Evolutionary conservation across 1,140 invertebrate species (phyloP), one percentile per base, ranked within the genome.

Genomic region (Procambarus virginalis): DNA sequence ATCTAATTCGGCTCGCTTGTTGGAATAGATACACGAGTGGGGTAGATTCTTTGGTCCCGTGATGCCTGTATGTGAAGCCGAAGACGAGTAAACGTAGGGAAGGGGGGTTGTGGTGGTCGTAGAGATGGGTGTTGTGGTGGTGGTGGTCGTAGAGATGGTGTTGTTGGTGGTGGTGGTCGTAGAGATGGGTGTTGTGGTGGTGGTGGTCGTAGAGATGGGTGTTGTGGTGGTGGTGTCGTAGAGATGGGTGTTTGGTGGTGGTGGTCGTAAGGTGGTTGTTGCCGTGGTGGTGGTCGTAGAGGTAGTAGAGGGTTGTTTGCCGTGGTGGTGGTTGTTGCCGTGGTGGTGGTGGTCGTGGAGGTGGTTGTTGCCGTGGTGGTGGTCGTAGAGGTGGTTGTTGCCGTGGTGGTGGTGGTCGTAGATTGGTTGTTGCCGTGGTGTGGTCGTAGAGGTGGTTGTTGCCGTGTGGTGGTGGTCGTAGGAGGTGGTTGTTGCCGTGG

Each of bases 1-100:
- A 73, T 34, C 68, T 9, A 73, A 73, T 73, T 73, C 68, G 68
- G 8, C 22, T 73, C 68, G n/a, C 68, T 73, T 73, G 68, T 73
- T 73, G 5, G 8, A 34, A 34, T 73, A 22, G 68, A 73, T 73
- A 34, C n/a, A 73, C 34, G 6, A 4, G n/a, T 20, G 68, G 68
- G 34, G 22, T 34, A n/a, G n/a, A 6, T 34, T 22, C 60, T 64
- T 34, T 73, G 22, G 68, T 73, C n/a, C n/a, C n/a, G 10, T 73
- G 68, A 34, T 73, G n/a, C 0, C 68, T 34, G 68, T 14, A 34
- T 22, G 68, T n/a, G 68, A 5, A 22, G 22, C 4, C 14, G 17
- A n/a, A 17, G 14, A n/a, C 17, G 12, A 17, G 64, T 14, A 8
- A 8, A 9, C 14, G 55, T 8, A 58, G 55, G 55, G 55, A 1